Evolutionary conservation across 2,113 vertebrate species (phyloP).

Genomic region (Sander vitreus): DNA sequence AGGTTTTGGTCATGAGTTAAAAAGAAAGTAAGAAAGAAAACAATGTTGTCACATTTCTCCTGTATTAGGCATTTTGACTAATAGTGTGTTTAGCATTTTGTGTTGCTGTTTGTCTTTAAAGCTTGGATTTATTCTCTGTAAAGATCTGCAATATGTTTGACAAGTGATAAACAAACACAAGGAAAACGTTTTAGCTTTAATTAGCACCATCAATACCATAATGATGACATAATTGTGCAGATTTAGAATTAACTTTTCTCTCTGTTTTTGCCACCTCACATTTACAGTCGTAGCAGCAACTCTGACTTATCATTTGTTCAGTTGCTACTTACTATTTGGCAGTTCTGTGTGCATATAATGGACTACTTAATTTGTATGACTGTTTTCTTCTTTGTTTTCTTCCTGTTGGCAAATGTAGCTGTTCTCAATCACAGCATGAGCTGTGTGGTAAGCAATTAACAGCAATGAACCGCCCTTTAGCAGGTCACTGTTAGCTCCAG

Average conservation of each 20-base stretch:
- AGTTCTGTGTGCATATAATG: conserved; percentile 41
- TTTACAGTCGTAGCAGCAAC: conserved; percentile 4
- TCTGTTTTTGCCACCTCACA: conserved; percentile 9
- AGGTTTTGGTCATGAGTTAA: background rate
- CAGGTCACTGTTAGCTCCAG: conserved; percentile 27
- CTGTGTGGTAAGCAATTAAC: conserved; percentile 63
- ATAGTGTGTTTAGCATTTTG: background rate
- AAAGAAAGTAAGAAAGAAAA: background rate
- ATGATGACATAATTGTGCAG: conserved; percentile 32
- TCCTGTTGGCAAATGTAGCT: conserved; percentile 56
- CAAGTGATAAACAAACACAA: background rate
- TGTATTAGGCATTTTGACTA: background rate
- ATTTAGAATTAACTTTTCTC: conserved; percentile 18
- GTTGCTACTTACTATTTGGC: conserved; percentile 7
- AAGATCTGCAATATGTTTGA: background rate
- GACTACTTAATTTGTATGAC: conserved; percentile 40
- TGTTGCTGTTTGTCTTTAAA: background rate
- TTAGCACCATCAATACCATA: conserved; percentile 21
- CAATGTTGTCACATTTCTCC: background rate
- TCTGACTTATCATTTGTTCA: background rate
- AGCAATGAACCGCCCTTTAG: conserved; percentile 47
- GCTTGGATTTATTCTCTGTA: background rate
- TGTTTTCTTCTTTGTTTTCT: conserved; percentile 56
- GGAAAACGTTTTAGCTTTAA: background rate
- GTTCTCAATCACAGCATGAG: conserved; percentile 64